phyloP scores from a whole-genome alignment of 2,888 invertebrate genomes.

The Podabrus alpinus region DNA sequence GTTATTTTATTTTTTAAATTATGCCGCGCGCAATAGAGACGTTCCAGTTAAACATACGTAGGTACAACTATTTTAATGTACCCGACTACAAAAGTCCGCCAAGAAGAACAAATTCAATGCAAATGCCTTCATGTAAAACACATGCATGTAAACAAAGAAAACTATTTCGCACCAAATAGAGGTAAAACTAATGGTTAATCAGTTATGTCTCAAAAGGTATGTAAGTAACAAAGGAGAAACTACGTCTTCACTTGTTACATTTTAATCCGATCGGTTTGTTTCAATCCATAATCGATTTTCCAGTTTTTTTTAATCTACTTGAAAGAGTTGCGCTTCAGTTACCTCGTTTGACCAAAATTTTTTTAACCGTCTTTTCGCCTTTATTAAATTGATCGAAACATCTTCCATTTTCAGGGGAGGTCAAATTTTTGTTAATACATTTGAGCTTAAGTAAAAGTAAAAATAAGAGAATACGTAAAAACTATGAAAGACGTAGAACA shows the following conservation, averaged over 20 bases:
- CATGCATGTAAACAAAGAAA: constrained; percentile 26
- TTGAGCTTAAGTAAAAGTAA: no score
- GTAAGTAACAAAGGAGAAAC: neutral
- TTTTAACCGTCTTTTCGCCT: neutral
- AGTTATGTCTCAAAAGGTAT: constrained; percentile 15
- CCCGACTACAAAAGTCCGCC: constrained; percentile 1
- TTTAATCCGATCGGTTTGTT: neutral
- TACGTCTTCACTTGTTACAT: neutral
- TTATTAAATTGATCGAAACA: no score
- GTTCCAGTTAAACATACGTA: constrained; percentile 1
- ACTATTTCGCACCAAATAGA: constrained; percentile 26
- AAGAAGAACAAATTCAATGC: constrained; percentile 36
- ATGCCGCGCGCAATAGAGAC: neutral
- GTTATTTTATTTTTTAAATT: neutral
- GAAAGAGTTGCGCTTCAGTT: neutral
- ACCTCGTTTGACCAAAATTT: neutral
- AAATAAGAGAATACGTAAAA: no score
- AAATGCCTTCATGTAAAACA: constrained; percentile 33
- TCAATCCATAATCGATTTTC: neutral
- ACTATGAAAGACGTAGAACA: no score
- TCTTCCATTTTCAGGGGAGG: no score
- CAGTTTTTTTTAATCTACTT: neutral
- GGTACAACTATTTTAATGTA: constrained; percentile 10
- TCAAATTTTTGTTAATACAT: no score
- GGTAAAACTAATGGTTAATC: constrained; percentile 27